These are phyloP conservation scores for Drosophila neocordata DNA, from an alignment of 1,140 invertebrate species.

Conservation along the genomic window DNA sequence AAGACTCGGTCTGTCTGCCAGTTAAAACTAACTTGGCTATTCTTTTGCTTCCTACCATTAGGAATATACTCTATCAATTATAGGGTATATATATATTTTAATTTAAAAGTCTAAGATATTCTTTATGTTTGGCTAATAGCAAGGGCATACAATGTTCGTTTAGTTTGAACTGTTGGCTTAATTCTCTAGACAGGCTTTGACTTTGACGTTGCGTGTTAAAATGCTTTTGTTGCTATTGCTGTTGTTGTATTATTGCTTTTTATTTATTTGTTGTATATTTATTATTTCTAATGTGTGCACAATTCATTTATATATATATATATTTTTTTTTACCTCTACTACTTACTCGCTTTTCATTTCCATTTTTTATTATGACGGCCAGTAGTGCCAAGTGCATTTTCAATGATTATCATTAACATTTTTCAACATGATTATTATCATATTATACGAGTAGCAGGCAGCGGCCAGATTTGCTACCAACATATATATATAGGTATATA, in stretches of 20 bases:
- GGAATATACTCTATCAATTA: no score
- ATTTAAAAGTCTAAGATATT: no score
- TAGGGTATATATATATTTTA: no score
- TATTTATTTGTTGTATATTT: conserved; percentile 27
- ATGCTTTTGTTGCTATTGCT: conserved; percentile 23
- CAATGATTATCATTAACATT: conserved; percentile 31
- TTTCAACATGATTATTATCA: conserved; percentile 15
- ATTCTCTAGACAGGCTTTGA: conserved; percentile 37
- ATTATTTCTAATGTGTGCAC: conserved; percentile 39
- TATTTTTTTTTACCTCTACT: conserved; percentile 1
- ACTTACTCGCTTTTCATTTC: conserved; percentile 30
- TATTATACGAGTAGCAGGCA: conserved; percentile 6
- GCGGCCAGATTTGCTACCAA: neutral
- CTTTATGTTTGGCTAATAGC: no score
- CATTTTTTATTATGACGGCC: conserved; percentile 47
- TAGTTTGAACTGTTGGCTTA: neutral
- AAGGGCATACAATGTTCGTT: neutral
- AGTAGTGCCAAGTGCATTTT: conserved; percentile 67
- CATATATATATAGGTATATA: no score
- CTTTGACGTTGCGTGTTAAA: conserved; percentile 36
- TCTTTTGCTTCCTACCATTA: neutral
- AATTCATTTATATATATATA: conserved; percentile 30
- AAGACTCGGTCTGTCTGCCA: conserved; percentile 19
- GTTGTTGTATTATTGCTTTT: conserved; percentile 20
- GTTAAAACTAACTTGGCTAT: conserved; percentile 15